Evolutionary conservation across 2,797 vertebrate genomes (phyloP).

Genomic region (Todus mexicanus): DNA sequence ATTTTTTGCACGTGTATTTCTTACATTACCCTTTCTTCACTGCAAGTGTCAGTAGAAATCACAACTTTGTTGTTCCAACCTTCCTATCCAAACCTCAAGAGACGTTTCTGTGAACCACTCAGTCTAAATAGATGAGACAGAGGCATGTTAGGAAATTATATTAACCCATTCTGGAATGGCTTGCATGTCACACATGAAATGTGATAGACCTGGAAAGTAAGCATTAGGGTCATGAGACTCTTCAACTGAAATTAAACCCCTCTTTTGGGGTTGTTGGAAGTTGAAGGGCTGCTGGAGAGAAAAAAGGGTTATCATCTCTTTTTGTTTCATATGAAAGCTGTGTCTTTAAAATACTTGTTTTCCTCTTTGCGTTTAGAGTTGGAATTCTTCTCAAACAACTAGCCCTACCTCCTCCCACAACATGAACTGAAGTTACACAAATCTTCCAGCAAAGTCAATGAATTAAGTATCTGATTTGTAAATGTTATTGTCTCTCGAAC

Average conservation of each 20-base stretch:
- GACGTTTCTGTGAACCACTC: not conserved
- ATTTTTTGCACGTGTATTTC: not conserved
- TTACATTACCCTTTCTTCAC: not conserved
- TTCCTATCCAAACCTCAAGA: not conserved
- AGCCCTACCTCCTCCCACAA: not conserved
- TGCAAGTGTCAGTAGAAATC: not conserved
- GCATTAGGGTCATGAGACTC: not conserved
- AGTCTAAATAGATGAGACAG: not conserved
- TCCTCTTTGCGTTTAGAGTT: not conserved
- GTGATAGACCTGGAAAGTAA: not conserved
- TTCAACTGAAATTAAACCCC: not conserved
- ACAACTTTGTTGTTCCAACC: not conserved
- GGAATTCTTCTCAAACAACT: not conserved
- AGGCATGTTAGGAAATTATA: not conserved
- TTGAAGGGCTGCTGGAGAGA: not conserved
- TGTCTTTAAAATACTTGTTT: not conserved
- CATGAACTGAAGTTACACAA: not conserved
- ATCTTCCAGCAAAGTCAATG: not conserved
- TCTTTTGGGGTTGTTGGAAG: not conserved
- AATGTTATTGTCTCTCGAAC: not conserved
- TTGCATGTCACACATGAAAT: not conserved
- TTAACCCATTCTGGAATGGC: not conserved
- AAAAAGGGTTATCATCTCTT: not conserved
- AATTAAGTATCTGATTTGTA: not conserved
- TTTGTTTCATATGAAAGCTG: not conserved